These are phyloP conservation scores for Pecten maximus DNA, from an alignment of 2,888 invertebrate species.

Conservation along the genomic window DNA sequence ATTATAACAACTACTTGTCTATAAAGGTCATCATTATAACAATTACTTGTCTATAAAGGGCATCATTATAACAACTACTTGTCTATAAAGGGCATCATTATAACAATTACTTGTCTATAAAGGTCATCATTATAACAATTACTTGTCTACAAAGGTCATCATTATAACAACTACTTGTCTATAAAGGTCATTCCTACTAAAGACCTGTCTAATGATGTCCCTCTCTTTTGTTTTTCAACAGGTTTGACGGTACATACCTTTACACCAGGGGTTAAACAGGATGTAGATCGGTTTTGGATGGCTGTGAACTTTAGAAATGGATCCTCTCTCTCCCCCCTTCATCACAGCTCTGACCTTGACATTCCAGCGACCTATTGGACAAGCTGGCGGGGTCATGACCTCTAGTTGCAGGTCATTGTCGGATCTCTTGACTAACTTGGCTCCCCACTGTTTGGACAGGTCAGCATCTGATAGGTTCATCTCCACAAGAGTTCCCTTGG, in stretches of 20 bases:
- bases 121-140: too few species aligned
- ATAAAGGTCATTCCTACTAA: too few species aligned
- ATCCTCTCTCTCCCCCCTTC: constrained; percentile 49
- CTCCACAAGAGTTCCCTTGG: constrained; percentile 70
- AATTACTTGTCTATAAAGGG: too few species aligned
- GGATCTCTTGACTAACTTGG: constrained; percentile 56
- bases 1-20: too few species aligned
- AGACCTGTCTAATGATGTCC: too few species aligned
- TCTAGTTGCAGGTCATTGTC: constrained; percentile 59
- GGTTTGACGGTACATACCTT: constrained; percentile 86
- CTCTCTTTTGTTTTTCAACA: too few species aligned
- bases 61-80: too few species aligned
- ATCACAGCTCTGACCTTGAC: constrained; percentile 66
- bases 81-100: too few species aligned
- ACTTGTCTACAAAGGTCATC: too few species aligned
- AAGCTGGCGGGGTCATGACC: constrained; percentile 69
- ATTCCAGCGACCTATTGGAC: constrained; percentile 70
- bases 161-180: too few species aligned
- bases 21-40: too few species aligned
- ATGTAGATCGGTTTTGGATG: neutral
- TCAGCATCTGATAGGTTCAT: constrained; percentile 72
- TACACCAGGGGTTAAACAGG: constrained; percentile 89
- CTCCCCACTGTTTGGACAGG: constrained; percentile 70
- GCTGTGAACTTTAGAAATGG: constrained; percentile 50
- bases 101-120: too few species aligned